Percentiles rank a stretch among this genome's conserved stretches.
phyloP scores from a whole-genome alignment of 1,140 invertebrate species.

The Homalodisca vitripennis region DNA sequence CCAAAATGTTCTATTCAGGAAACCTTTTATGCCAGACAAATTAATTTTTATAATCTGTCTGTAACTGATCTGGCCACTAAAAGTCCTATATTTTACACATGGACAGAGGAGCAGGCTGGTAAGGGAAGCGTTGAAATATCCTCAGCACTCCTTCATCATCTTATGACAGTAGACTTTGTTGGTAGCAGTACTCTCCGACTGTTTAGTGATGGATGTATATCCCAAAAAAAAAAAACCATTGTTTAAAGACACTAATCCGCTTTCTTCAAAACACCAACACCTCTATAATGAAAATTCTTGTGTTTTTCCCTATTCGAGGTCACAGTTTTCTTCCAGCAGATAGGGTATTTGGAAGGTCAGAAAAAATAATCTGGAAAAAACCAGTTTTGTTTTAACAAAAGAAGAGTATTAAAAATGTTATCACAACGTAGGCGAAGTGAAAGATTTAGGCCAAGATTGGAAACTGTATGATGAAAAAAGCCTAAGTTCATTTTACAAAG shows the following conservation, averaged over 20 bases:
- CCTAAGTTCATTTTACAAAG: slow-evolving; percentile 8
- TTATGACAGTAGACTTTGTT: too few species aligned
- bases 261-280: neutral
- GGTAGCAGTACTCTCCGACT: too few species aligned
- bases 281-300: slow-evolving; percentile 1
- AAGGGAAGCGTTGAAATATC: slow-evolving; percentile 45
- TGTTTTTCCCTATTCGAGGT: slow-evolving; percentile 42
- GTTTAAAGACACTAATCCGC: neutral
- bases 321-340: slow-evolving; percentile 44
- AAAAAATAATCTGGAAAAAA: slow-evolving; percentile 41
- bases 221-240: slow-evolving; percentile 45
- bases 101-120: slow-evolving; percentile 41
- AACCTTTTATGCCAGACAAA: slow-evolving; percentile 42
- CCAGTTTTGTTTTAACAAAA: slow-evolving; percentile 31
- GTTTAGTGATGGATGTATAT: slow-evolving; percentile 32
- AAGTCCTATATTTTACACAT: too few species aligned
- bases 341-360: slow-evolving; percentile 42
- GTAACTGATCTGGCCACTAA: slow-evolving; percentile 31
- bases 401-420: slow-evolving; percentile 28
- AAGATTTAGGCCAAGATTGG: slow-evolving; percentile 3
- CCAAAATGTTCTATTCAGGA: slow-evolving; percentile 34
- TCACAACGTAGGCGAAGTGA: slow-evolving; percentile 14
- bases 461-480: too few species aligned
- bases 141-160: too few species aligned
- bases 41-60: slow-evolving; percentile 45